Evolutionary conservation across 1,140 invertebrate species (phyloP).

Genomic region (Aricia agestis): DNA sequence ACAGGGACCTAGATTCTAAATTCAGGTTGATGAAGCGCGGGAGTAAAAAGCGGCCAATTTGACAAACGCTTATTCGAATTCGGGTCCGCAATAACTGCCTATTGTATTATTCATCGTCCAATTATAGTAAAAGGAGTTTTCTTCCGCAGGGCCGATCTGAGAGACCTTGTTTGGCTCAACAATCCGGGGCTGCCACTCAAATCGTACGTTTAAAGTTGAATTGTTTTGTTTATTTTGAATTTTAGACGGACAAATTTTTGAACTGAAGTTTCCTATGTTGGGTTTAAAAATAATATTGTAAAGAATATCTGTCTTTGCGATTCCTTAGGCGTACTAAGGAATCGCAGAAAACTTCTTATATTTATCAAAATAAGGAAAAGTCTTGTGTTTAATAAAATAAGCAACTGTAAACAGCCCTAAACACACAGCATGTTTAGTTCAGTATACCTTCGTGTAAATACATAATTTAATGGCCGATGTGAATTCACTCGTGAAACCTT

Average conservation of each 20-base stretch:
- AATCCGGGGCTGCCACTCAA: slow-evolving; percentile 32
- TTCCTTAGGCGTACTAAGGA: no score
- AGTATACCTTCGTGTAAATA: neutral
- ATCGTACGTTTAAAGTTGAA: neutral
- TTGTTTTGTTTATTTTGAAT: neutral
- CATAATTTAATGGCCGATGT: slow-evolving; percentile 12
- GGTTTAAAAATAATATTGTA: no score
- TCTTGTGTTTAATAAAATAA: neutral
- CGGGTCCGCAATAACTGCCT: slow-evolving; percentile 61
- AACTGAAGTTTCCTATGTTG: no score
- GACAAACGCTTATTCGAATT: slow-evolving; percentile 53
- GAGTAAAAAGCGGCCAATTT: slow-evolving; percentile 28
- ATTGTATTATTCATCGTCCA: slow-evolving; percentile 72
- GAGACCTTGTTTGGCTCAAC: slow-evolving; percentile 53
- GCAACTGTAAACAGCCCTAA: neutral
- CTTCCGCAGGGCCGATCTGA: slow-evolving; percentile 44
- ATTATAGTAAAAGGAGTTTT: slow-evolving; percentile 71
- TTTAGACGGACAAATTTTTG: no score
- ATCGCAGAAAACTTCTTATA: no score
- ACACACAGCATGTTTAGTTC: neutral
- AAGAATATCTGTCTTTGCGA: no score
- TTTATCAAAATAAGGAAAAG: no score
- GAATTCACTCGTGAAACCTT: neutral
- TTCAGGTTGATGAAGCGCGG: slow-evolving; percentile 9
- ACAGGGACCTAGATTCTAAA: neutral